phyloP scores from a whole-genome alignment of 2,888 invertebrate species.

The Malacosoma neustria region DNA sequence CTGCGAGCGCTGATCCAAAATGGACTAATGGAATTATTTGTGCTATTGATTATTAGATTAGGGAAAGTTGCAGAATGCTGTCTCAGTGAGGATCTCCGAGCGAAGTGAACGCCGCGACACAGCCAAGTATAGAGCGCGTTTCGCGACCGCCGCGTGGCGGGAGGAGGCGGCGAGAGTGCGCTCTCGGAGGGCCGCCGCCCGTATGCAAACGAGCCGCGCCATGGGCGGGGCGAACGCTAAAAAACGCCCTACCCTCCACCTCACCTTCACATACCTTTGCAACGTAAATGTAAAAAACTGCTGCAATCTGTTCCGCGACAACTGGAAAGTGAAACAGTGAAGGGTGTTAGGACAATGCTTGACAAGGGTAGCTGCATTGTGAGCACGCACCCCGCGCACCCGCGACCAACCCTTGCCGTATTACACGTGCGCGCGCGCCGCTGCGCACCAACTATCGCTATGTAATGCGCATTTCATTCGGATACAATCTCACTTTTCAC shows the following conservation, averaged over 20 bases:
- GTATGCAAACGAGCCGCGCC: constrained; percentile 43
- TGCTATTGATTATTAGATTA: too few relatives aligned
- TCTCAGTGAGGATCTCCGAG: too few relatives aligned
- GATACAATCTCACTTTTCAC: neutral
- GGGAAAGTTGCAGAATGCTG: too few relatives aligned
- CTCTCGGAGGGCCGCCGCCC: constrained; percentile 4
- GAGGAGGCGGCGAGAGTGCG: constrained; percentile 1
- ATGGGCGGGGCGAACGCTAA: constrained; percentile 20
- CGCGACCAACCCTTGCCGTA: constrained; percentile 8
- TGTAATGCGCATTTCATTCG: constrained; percentile 9
- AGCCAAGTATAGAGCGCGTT: constrained; percentile 1
- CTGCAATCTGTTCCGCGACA: constrained; percentile 44
- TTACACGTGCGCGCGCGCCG: constrained; percentile 5
- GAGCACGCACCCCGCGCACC: neutral
- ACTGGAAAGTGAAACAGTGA: constrained; percentile 37
- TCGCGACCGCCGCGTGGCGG: constrained; percentile 8
- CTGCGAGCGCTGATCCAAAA: too few relatives aligned
- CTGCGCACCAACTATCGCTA: neutral
- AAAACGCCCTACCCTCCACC: constrained; percentile 24
- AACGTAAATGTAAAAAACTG: constrained; percentile 37
- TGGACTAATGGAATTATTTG: too few relatives aligned
- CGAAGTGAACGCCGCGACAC: constrained; percentile 4
- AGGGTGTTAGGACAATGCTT: constrained; percentile 16
- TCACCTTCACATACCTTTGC: constrained; percentile 17
- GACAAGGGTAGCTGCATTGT: neutral